A percentile compares a stretch with the other conserved stretches of the same genome.
phyloP scores from a whole-genome alignment of 2,113 vertebrate genomes.

The Manacus vitellinus region DNA sequence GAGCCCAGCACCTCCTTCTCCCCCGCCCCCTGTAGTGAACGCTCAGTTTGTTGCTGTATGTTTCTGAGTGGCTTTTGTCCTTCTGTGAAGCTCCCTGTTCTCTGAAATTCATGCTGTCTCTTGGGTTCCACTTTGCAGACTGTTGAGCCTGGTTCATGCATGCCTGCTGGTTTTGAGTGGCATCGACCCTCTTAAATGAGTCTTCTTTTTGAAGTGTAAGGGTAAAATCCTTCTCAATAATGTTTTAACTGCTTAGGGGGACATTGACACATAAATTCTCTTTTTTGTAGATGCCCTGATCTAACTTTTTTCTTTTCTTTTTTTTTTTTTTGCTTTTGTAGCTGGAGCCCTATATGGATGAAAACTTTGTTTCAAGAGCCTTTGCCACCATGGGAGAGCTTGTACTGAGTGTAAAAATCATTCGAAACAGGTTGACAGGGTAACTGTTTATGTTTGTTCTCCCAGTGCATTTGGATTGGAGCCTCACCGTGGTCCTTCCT shows the following conservation, averaged over 20 bases:
- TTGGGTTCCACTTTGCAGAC: constrained; percentile 70
- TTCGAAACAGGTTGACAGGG: constrained; percentile 93
- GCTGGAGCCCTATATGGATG: constrained; percentile 95
- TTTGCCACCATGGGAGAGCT: constrained; percentile 93
- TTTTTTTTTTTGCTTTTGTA: constrained; percentile 48
- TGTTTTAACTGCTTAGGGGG: constrained; percentile 68
- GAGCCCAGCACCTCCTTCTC: background rate
- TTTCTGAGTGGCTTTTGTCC: constrained; percentile 64
- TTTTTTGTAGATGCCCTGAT: constrained; percentile 13
- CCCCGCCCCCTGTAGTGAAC: background rate
- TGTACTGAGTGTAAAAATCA: constrained; percentile 88
- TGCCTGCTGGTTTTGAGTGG: constrained; percentile 70
- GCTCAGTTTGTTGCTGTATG: constrained; percentile 52
- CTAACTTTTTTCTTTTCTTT: background rate
- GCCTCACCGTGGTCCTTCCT: accelerated
- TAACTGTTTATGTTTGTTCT: constrained; percentile 68
- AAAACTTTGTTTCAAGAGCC: constrained; percentile 90
- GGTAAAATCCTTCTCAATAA: constrained; percentile 69
- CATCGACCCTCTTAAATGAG: constrained; percentile 69
- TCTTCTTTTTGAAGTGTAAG: constrained; percentile 71
- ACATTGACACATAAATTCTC: constrained; percentile 41
- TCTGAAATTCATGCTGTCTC: constrained; percentile 68
- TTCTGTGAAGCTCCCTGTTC: constrained; percentile 69
- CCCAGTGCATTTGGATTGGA: background rate
- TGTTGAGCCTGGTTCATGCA: constrained; percentile 72